A percentile compares a stretch with the other conserved stretches of the same genome.
Evolutionary conservation across 2,797 vertebrate genomes (phyloP).

Genomic region (Pterois miles): DNA sequence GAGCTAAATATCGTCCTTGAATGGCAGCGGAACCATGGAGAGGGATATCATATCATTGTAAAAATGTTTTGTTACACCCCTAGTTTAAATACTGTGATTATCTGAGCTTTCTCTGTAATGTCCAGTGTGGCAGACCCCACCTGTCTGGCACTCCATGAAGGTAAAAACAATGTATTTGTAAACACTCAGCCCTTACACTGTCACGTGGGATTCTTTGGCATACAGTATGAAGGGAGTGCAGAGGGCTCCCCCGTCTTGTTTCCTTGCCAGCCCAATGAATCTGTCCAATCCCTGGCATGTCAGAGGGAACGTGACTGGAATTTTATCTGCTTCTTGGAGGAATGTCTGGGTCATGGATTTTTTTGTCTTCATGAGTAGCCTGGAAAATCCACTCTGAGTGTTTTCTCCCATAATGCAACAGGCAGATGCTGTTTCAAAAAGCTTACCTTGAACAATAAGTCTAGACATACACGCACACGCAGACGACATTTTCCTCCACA

Average conservation of each 20-base stretch:
- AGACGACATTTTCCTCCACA: constrained; percentile 44
- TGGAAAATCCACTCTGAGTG: constrained; percentile 45
- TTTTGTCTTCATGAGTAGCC: constrained; percentile 49
- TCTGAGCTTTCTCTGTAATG: constrained; percentile 16
- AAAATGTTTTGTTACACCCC: too few relatives aligned
- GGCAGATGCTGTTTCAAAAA: constrained; percentile 24
- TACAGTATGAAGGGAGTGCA: constrained; percentile 52
- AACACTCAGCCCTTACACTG: constrained; percentile 34
- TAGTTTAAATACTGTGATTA: constrained; percentile 20
- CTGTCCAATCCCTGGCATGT: constrained; percentile 64
- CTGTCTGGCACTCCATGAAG: constrained; percentile 27
- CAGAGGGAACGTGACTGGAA: constrained; percentile 66
- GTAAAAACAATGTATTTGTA: constrained; percentile 47
- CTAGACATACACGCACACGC: constrained; percentile 42
- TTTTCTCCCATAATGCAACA: constrained; percentile 67
- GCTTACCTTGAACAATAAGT: constrained; percentile 60
- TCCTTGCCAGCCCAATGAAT: constrained; percentile 58
- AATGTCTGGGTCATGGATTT: constrained; percentile 66
- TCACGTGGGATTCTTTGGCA: constrained; percentile 77
- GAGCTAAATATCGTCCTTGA: too few relatives aligned
- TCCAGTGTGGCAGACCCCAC: constrained; percentile 23
- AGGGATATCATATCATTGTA: too few relatives aligned
- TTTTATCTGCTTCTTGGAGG: constrained; percentile 65
- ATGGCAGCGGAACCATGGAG: too few relatives aligned
- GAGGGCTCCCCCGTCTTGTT: constrained; percentile 54